Evolutionary conservation across 2,797 vertebrate genomes (phyloP), one percentile per base, ranked within the genome.

Genomic region (Lagocephalus sceleratus): DNA sequence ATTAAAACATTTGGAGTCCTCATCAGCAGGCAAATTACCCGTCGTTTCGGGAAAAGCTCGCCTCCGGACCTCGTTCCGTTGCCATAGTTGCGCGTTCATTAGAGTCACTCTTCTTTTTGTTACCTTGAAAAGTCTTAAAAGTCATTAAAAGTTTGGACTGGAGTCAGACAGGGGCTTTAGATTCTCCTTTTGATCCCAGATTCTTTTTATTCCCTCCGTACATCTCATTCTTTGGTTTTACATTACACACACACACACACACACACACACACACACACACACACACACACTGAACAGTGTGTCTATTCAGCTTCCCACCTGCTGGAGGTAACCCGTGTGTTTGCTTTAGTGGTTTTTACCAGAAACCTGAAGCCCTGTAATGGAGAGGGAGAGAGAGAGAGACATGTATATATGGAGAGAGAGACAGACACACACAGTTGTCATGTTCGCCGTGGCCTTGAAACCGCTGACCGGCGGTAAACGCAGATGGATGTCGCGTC

Each of bases 291-390:
- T 12, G 62, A 92, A 91, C 88, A 92, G 87, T 86, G 75, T 65
- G 43, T 73, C 87, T 81, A 86, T 94, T 93, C 84, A 93, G 78
- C 50, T 67, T 84, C 90, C 85, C 88, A 92, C 90, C 87, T 91
- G 83, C 86, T 89, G 84, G 88, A 89, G 84, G 71, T 79, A 73
- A 79, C 54, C 73, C 68, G 50, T 26, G 63, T 87, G 83, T 90
- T 92, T 92, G 79, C 72, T 89, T 88, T 86, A 74, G 79, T 85
- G 77, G 75, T 87, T 91, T 92, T 17, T 90, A 85, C 85, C 76
- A 82, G 90, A 92, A 92, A 92, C 78, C 71, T 73, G 74, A 91
- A 56, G 60, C 85, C 6, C 23, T 22, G 68, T 35, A 26, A 67
- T 54, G 57, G 26, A 0, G n/a, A 0, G 11, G 3, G 5, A 26